A percentile compares a stretch with the other conserved stretches of the same genome.
phyloP scores from a whole-genome alignment of 2,888 invertebrate genomes.

The Balanococcus diminutus region DNA sequence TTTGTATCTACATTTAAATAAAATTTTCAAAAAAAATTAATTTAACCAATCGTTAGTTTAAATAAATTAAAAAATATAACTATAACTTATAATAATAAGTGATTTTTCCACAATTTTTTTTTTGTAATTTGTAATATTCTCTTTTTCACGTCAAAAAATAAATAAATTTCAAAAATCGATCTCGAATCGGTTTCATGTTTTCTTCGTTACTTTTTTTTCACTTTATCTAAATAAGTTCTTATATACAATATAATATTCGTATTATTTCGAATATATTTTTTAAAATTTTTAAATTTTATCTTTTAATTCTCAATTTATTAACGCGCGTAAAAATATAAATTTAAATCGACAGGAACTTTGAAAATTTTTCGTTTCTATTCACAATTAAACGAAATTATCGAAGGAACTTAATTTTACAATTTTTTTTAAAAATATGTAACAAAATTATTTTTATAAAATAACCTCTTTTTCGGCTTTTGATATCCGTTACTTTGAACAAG shows the following conservation, averaged over 20 bases:
- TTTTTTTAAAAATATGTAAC: slow-evolving; percentile 49
- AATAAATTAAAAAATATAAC: slow-evolving; percentile 47
- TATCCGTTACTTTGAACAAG: not conserved
- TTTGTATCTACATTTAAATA: slow-evolving; percentile 51
- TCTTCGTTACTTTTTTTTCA: not conserved
- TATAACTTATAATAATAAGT: slow-evolving; percentile 30
- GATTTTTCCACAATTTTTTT: slow-evolving; percentile 40
- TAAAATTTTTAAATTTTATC: slow-evolving; percentile 15
- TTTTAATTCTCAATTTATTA: not conserved
- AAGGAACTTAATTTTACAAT: slow-evolving; percentile 52
- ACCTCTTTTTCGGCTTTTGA: not conserved
- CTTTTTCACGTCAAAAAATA: not conserved
- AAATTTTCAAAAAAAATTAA: slow-evolving; percentile 49
- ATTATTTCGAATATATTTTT: slow-evolving; percentile 8
- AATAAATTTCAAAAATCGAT: not conserved
- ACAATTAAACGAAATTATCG: slow-evolving; percentile 48
- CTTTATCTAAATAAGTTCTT: slow-evolving; percentile 22
- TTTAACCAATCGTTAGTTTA: slow-evolving; percentile 37
- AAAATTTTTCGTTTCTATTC: slow-evolving; percentile 46
- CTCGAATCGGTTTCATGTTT: not conserved
- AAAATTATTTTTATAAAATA: slow-evolving; percentile 45
- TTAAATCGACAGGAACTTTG: slow-evolving; percentile 51
- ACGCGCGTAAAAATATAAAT: slow-evolving; percentile 29
- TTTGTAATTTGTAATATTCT: not conserved
- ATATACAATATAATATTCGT: not conserved